A percentile compares a stretch with the other conserved stretches of the same genome.
These are phyloP conservation scores for Macrosiphum euphorbiae DNA, from an alignment of 2,888 invertebrate genomes.

Conservation along the genomic window DNA sequence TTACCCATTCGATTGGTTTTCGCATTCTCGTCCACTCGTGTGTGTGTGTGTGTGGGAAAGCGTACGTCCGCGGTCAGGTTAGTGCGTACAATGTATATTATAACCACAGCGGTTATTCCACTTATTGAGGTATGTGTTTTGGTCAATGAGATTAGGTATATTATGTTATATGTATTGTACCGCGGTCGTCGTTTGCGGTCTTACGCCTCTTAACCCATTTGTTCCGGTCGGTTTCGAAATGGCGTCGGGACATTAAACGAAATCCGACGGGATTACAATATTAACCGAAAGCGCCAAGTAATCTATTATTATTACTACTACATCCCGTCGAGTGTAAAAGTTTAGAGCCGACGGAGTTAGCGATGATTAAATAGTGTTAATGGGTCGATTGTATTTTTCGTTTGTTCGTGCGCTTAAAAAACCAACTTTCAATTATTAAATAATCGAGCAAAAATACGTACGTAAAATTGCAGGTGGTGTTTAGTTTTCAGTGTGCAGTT, in stretches of 20 bases:
- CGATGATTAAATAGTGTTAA: not conserved
- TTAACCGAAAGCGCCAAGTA: not conserved
- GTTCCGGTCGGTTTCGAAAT: slow-evolving; percentile 37
- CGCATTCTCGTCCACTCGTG: not conserved
- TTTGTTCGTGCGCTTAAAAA: not conserved
- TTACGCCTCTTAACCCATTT: slow-evolving; percentile 9
- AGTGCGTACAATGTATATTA: not conserved
- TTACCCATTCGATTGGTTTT: slow-evolving; percentile 48
- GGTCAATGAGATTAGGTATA: slow-evolving; percentile 37
- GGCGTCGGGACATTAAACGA: not conserved
- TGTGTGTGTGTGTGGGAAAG: not conserved
- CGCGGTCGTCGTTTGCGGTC: slow-evolving; percentile 29
- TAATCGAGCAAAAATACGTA: not conserved
- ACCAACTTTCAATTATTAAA: not conserved
- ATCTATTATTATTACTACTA: not conserved
- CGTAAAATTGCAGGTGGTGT: too few relatives aligned
- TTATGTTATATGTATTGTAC: not conserved
- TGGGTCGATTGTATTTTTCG: not conserved
- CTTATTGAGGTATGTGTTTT: slow-evolving; percentile 22
- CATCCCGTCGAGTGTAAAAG: not conserved
- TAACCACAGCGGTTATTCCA: slow-evolving; percentile 44
- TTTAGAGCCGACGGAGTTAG: not conserved
- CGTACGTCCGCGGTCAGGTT: not conserved
- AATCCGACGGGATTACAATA: slow-evolving; percentile 13
- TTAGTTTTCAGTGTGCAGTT: too few relatives aligned